Conservation (phyloP, 1,140 invertebrate genomes). For the Panonychus citri region DNA sequence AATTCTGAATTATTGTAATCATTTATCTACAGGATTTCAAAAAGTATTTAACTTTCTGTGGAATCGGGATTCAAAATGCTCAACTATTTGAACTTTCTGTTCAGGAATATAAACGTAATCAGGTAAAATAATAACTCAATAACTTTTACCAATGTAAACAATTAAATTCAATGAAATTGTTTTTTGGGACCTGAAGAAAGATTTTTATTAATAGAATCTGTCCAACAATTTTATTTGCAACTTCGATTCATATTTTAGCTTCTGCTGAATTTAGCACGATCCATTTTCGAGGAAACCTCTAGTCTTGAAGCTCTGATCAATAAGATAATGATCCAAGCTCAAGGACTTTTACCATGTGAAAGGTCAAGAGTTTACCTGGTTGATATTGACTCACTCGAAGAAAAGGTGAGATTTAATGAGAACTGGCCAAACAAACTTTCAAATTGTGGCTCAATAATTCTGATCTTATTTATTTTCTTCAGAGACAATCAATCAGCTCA, state of each 20-base stretch:
- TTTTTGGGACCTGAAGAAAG: neutral
- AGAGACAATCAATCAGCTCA: neutral
- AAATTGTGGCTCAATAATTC: too few relatives aligned
- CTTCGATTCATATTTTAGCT: conserved; percentile 29
- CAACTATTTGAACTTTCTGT: conserved; percentile 84
- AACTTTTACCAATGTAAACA: neutral
- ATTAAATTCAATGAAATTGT: neutral
- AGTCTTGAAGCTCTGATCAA: conserved; percentile 75
- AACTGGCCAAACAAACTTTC: too few relatives aligned
- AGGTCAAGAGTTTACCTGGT: conserved; percentile 68
- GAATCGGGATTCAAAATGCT: conserved; percentile 89
- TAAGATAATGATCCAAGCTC: conserved; percentile 86
- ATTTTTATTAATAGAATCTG: neutral
- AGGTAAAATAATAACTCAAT: conserved; percentile 29
- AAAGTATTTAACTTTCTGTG: conserved; percentile 81
- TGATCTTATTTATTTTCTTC: neutral
- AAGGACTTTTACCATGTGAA: conserved; percentile 74
- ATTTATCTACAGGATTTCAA: conserved; percentile 29
- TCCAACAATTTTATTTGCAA: neutral
- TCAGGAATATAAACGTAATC: conserved; percentile 74
- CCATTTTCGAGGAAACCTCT: conserved; percentile 78
- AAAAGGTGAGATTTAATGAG: conserved; percentile 31
- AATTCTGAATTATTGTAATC: neutral
- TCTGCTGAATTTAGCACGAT: conserved; percentile 54
- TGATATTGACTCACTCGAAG: conserved; percentile 37